Conservation (phyloP, 2,797 vertebrate species). For the Hydrophis major region DNA sequence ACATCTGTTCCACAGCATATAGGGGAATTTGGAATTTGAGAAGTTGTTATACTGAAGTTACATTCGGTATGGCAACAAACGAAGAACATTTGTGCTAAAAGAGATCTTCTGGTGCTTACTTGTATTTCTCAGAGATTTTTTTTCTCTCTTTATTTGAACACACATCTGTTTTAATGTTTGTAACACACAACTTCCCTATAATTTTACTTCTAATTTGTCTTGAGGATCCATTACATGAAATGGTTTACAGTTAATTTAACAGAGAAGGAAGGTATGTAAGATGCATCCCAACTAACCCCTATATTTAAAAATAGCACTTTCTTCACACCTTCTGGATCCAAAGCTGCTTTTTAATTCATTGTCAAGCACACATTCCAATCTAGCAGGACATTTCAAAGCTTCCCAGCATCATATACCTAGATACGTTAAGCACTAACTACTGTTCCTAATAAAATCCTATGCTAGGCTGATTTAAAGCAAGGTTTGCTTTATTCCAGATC, state of each 20-base stretch:
- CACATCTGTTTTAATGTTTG: conserved; percentile 36
- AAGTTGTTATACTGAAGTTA: conserved; percentile 46
- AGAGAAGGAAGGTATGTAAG: neutral
- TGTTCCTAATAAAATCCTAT: conserved; percentile 58
- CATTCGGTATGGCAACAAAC: conserved; percentile 44
- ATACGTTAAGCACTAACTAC: conserved; percentile 57
- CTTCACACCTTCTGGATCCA: neutral
- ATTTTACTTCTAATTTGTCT: conserved; percentile 32
- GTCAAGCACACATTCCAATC: conserved; percentile 31
- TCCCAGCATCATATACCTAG: conserved; percentile 39
- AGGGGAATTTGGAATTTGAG: conserved; percentile 54
- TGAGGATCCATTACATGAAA: conserved; percentile 41
- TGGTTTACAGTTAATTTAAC: neutral
- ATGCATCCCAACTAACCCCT: conserved; percentile 9
- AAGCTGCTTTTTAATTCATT: conserved; percentile 40
- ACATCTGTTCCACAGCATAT: conserved; percentile 58
- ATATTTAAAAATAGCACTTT: conserved; percentile 27
- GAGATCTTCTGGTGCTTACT: conserved; percentile 48
- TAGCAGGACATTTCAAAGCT: conserved; percentile 41
- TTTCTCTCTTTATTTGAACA: conserved; percentile 8
- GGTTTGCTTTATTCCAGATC: conserved; percentile 65
- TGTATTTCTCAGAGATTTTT: conserved; percentile 34
- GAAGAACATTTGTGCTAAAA: conserved; percentile 44
- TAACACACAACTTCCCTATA: neutral
- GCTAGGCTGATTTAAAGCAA: conserved; percentile 59